A percentile compares a stretch with the other conserved stretches of the same genome.
Conservation (phyloP, 2,888 invertebrate species). For the Bombyx huttoni region DNA sequence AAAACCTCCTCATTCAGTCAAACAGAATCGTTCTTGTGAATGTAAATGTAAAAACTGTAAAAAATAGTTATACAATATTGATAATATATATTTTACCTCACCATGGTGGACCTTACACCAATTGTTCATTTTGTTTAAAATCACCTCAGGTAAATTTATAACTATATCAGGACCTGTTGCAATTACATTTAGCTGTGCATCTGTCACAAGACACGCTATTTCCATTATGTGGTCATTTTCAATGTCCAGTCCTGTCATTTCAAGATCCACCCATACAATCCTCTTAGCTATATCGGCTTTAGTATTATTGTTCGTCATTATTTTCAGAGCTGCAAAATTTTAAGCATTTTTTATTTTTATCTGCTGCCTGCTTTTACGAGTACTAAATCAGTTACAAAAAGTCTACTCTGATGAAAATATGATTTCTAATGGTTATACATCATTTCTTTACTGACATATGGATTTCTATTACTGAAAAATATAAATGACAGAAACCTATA, state of each 20-base stretch:
- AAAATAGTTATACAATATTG: too few relatives aligned
- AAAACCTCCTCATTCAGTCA: too few relatives aligned
- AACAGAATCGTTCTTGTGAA: too few relatives aligned
- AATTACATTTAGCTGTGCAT: conserved; percentile 80
- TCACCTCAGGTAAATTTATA: conserved; percentile 81
- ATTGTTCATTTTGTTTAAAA: conserved; percentile 82
- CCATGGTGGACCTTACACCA: conserved; percentile 89
- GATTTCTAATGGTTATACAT: too few relatives aligned
- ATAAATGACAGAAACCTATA: too few relatives aligned
- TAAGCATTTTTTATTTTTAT: neutral
- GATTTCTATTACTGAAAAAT: too few relatives aligned
- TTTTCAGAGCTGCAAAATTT: neutral
- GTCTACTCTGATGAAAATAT: too few relatives aligned
- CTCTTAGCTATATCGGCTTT: conserved; percentile 30
- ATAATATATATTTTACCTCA: conserved; percentile 66
- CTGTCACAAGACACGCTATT: conserved; percentile 91
- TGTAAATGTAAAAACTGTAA: too few relatives aligned
- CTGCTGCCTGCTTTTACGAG: too few relatives aligned
- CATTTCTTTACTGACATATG: too few relatives aligned
- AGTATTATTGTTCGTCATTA: conserved; percentile 5
- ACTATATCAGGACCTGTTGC: conserved; percentile 83
- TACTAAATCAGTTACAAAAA: too few relatives aligned
- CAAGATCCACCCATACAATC: conserved; percentile 84
- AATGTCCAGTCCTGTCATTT: conserved; percentile 93
- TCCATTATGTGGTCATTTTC: conserved; percentile 87